phyloP scores from a whole-genome alignment of 2,888 invertebrate species.

The Entomobrya multifasciata region DNA sequence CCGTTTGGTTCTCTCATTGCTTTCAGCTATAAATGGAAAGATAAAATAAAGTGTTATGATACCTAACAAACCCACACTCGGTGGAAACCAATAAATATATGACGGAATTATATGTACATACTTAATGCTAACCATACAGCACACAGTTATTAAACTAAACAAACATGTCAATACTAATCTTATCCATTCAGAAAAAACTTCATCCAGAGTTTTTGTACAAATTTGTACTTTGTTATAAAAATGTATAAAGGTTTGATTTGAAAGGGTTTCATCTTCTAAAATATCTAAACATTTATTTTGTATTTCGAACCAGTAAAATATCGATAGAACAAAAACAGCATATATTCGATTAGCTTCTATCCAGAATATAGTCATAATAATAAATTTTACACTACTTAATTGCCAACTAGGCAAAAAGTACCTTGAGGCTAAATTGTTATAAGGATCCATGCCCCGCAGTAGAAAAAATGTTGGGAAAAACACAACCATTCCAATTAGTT shows the following conservation, averaged over 20 bases:
- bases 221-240: not conserved
- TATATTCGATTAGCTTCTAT: not conserved
- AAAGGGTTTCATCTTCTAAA: not conserved
- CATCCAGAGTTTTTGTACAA: not conserved
- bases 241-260: not conserved
- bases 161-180: not conserved
- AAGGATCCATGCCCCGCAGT: not conserved
- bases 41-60: not conserved
- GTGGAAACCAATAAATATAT: constrained; percentile 8
- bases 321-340: not conserved
- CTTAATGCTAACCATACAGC: not conserved
- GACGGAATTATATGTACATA: not conserved
- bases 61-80: not conserved
- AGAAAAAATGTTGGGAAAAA: not conserved
- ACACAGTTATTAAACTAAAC: not conserved
- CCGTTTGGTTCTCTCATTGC: constrained; percentile 14
- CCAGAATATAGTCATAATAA: not conserved
- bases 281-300: not conserved
- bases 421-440: not conserved
- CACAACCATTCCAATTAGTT: not conserved
- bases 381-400: no score
- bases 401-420: not conserved
- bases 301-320: constrained; percentile 36
- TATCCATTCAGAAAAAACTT: not conserved
- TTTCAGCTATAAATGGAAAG: constrained; percentile 19